These are phyloP conservation scores for Drosophila triauraria DNA, from an alignment of 1,140 invertebrate genomes.

Conservation along the genomic window DNA sequence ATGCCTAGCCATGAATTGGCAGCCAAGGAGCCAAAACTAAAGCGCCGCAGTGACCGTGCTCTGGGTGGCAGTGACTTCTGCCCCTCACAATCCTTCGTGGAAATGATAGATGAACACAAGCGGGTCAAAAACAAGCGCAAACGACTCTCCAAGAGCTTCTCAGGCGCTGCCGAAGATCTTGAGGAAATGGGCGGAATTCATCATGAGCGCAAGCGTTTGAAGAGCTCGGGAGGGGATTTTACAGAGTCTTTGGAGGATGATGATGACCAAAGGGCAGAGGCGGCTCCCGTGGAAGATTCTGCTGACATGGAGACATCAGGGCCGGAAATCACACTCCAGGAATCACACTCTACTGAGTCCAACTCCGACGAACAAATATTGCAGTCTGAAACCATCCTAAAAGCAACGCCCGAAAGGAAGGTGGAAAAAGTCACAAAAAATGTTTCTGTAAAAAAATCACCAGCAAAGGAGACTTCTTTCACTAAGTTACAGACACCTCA, in stretches of 20 bases:
- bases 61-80: conserved; percentile 49
- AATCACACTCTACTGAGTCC: not conserved
- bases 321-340: not conserved
- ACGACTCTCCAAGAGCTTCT: conserved; percentile 74
- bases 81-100: conserved; percentile 76
- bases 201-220: conserved; percentile 28
- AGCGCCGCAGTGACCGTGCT: conserved; percentile 59
- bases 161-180: conserved; percentile 46
- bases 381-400: not conserved
- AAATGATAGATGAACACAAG: conserved; percentile 55
- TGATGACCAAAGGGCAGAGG: no score
- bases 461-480: not conserved
- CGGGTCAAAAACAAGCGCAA: conserved; percentile 41
- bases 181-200: conserved; percentile 6
- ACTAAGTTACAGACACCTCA: no score
- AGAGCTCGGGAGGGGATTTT: not conserved
- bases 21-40: conserved; percentile 51
- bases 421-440: not conserved
- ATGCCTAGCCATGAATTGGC: conserved; percentile 15
- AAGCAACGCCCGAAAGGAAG: not conserved
- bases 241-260: not conserved
- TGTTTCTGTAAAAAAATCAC: not conserved
- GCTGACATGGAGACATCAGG: not conserved
- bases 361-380: not conserved
- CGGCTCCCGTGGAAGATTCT: not conserved